phyloP scores from a whole-genome alignment of 2,888 invertebrate genomes.

The Acanthopleura granulata region DNA sequence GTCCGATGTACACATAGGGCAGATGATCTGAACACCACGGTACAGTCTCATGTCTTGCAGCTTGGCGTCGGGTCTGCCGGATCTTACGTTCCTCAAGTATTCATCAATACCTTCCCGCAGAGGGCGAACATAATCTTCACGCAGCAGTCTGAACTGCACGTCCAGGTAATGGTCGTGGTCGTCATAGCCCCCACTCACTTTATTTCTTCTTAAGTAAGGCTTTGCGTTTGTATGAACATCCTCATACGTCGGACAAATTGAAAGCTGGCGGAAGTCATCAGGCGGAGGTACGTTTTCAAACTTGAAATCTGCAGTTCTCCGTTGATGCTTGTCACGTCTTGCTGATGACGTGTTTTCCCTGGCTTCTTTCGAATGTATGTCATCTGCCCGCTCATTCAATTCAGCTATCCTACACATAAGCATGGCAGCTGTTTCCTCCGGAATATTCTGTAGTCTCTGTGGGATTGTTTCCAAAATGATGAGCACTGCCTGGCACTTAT shows the following conservation, averaged over 20 bases:
- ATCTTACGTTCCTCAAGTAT: conserved; percentile 65
- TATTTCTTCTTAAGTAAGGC: conserved; percentile 75
- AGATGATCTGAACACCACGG: conserved; percentile 41
- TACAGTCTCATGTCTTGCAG: conserved; percentile 46
- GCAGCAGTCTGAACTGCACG: conserved; percentile 81
- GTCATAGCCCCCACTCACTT: conserved; percentile 76
- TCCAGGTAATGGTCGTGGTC: conserved; percentile 80
- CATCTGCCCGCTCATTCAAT: background rate
- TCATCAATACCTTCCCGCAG: conserved; percentile 78
- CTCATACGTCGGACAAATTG: conserved; percentile 61
- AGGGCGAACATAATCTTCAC: conserved; percentile 85
- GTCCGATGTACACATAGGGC: conserved; percentile 37
- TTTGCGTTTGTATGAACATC: conserved; percentile 59
- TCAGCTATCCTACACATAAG: background rate
- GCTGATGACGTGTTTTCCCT: conserved; percentile 18
- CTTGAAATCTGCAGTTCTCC: background rate
- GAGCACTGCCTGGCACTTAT: background rate
- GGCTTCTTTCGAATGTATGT: background rate
- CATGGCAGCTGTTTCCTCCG: background rate
- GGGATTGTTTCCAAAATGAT: background rate
- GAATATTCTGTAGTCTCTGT: background rate
- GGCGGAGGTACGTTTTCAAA: conserved; percentile 63
- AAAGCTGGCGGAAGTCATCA: conserved; percentile 67
- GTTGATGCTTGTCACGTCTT: background rate
- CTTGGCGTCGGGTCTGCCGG: conserved; percentile 19